Evolutionary conservation across 2,797 vertebrate genomes (phyloP).

Genomic region (Characodon lateralis): DNA sequence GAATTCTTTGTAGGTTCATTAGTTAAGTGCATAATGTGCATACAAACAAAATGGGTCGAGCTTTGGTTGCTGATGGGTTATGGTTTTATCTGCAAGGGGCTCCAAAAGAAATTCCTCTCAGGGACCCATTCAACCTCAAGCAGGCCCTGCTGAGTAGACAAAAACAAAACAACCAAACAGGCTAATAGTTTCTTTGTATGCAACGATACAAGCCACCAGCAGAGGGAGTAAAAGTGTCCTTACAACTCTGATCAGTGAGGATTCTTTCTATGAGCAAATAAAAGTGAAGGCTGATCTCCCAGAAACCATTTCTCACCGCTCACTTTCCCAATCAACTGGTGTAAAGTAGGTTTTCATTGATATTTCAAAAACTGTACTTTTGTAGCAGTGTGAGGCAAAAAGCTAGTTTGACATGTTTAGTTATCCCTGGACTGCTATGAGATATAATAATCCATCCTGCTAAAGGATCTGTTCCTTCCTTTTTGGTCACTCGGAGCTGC

Average conservation of each 20-base stretch:
- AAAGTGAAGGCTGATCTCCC: not conserved
- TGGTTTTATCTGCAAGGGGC: too few relatives aligned
- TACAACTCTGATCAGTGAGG: not conserved
- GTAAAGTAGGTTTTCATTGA: not conserved
- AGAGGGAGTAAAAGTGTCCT: not conserved
- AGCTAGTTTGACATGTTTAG: not conserved
- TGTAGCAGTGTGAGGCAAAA: not conserved
- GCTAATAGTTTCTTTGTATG: not conserved
- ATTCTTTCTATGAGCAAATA: not conserved
- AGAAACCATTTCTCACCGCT: not conserved
- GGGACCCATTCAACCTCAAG: too few relatives aligned
- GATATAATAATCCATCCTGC: not conserved
- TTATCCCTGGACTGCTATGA: not conserved
- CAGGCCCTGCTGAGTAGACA: too few relatives aligned
- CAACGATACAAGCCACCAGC: not conserved
- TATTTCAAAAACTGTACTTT: too few relatives aligned
- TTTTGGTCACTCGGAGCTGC: conserved; percentile 42
- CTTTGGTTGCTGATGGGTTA: too few relatives aligned
- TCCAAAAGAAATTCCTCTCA: too few relatives aligned
- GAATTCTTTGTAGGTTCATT: too few relatives aligned
- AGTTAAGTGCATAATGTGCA: too few relatives aligned
- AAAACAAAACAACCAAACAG: not conserved
- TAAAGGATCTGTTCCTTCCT: conserved; percentile 41
- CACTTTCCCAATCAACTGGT: not conserved
- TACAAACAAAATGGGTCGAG: too few relatives aligned